Evolutionary conservation across 2,888 invertebrate species (phyloP), one percentile per base, ranked within the genome.

Genomic region (Danaus chrysippus): DNA sequence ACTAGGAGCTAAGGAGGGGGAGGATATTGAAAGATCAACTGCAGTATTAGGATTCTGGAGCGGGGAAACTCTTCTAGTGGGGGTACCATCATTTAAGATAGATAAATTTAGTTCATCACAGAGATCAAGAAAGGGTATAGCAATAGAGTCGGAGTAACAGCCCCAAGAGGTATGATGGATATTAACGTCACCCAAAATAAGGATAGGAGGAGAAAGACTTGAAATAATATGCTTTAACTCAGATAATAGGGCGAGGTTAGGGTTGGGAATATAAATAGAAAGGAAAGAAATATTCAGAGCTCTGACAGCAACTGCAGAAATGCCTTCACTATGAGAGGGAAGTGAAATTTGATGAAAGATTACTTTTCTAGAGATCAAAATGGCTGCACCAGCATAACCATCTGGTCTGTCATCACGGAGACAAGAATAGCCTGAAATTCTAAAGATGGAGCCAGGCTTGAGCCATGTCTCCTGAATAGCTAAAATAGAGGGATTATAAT

Each of bases 371-470:
- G 19, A 56, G 6, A 68, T 42, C 10, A 68, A 11, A 0, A 68
- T 23, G n/a, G 61, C 63, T 43, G 58, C 53, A 17, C 64, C 65
- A 10, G 61, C 65, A 58, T 59, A 56, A 10, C 64, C 65, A 49
- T 62, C 59, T 23, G 17, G 42, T n/a, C 63, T 61, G 53, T 68
- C 65, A 54, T 64, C 65, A 17, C 64, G 59, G 10, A 67, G 59
- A 41, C 64, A 64, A 11, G 59, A 41, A 43, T 43, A 64, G 1
- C 60, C 62, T 15, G 62, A 23, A 2, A 63, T 17, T 42, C 54
- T 55, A 42, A 61, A 63, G 15, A 9, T 23, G 34, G 54, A 44
- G 41, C 42, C 61, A 34, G 60, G 62, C 12, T 12, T 10, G 3
- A 61, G 34, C 56, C 56, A 59, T 15, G 61, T 53, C 59, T 63